Evolutionary conservation across 2,797 vertebrate species (phyloP).

Genomic region (Otolemur crassicaudatus): DNA sequence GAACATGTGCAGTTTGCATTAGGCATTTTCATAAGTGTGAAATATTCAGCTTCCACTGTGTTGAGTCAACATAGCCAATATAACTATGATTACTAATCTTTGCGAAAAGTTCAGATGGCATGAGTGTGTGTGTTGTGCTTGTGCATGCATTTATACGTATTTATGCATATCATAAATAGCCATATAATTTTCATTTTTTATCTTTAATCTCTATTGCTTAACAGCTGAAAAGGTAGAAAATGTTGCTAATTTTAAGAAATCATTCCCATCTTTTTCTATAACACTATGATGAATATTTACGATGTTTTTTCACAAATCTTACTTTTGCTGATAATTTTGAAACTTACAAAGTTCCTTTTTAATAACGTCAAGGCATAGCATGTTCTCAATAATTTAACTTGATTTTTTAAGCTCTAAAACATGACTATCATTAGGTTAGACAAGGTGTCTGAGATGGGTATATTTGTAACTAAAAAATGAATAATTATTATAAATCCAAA

Average conservation of each 20-base stretch:
- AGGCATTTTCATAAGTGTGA: conserved; percentile 58
- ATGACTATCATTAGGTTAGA: not conserved
- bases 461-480: not conserved
- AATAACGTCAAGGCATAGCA: not conserved
- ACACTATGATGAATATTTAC: not conserved
- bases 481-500: not conserved
- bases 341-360: not conserved
- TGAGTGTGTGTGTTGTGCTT: not conserved
- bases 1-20: conserved; percentile 24
- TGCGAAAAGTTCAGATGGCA: not conserved
- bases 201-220: not conserved
- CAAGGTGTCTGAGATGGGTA: not conserved
- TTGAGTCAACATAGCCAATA: conserved; percentile 11
- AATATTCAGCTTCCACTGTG: conserved; percentile 51
- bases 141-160: not conserved
- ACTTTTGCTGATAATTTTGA: conserved; percentile 21
- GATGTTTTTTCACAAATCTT: not conserved
- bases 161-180: not conserved
- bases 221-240: not conserved
- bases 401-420: not conserved
- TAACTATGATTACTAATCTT: not conserved
- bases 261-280: not conserved
- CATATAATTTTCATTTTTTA: not conserved
- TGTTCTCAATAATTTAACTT: not conserved
- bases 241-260: not conserved